Conservation (phyloP, 2,888 invertebrate genomes). For the Auanema freiburgensis region DNA sequence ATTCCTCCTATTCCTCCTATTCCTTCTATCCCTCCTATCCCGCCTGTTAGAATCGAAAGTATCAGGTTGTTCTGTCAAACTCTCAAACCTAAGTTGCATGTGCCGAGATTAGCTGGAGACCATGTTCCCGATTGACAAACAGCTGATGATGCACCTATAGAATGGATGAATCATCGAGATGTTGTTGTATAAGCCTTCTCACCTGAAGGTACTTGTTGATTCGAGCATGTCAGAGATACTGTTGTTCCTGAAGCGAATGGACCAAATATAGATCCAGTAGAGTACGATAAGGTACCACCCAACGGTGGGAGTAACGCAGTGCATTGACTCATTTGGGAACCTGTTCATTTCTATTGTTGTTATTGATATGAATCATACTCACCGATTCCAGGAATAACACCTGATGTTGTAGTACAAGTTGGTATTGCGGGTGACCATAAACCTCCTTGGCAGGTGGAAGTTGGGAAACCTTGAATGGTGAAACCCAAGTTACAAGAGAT, state of each 20-base stretch:
- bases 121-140: conserved; percentile 28
- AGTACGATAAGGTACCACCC: conserved; percentile 33
- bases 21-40: conserved; percentile 11
- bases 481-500: conserved; percentile 42
- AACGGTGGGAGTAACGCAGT: conserved; percentile 9
- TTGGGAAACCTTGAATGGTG: conserved; percentile 21
- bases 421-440: conserved; percentile 33
- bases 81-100: conserved; percentile 8
- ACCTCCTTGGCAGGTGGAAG: conserved; percentile 34
- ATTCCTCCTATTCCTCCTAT: conserved; percentile 12
- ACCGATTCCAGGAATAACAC: not conserved
- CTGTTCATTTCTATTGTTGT: not conserved
- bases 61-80: too few relatives aligned
- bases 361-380: too few relatives aligned
- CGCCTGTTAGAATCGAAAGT: conserved; percentile 2
- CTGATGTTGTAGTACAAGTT: conserved; percentile 8
- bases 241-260: conserved; percentile 34
- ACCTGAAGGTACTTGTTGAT: conserved; percentile 25
- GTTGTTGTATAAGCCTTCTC: too few relatives aligned
- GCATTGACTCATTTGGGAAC: not conserved
- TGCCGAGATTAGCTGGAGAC: conserved; percentile 17
- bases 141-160: conserved; percentile 11
- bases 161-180: too few relatives aligned
- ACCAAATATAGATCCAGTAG: conserved; percentile 25
- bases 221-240: conserved; percentile 31